These are phyloP conservation scores for Platyrinchus mystaceus DNA, from an alignment of 2,797 vertebrate genomes.

Conservation along the genomic window DNA sequence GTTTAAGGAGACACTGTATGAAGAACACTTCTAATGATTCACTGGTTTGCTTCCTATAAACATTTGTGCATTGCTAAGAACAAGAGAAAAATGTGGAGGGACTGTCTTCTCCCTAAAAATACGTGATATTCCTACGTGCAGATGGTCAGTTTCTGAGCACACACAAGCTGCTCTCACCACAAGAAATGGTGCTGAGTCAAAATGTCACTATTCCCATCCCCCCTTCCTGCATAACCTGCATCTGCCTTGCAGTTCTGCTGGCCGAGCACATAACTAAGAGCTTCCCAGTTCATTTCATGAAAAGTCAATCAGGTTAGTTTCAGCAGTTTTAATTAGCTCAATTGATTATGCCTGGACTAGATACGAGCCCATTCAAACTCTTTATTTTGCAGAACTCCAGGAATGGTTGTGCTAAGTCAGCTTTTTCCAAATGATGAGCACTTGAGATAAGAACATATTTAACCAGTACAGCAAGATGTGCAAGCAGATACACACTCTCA, in stretches of 20 bases:
- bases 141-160: neutral
- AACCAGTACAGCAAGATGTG: neutral
- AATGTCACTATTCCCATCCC: neutral
- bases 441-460: neutral
- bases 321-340: neutral
- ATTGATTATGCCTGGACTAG: neutral
- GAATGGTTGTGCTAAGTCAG: neutral
- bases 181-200: neutral
- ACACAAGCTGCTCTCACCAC: fast-evolving
- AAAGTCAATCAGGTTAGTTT: constrained; percentile 5
- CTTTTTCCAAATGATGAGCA: neutral
- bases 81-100: neutral
- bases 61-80: neutral
- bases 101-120: neutral
- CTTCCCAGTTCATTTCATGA: neutral
- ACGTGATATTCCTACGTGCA: neutral
- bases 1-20: neutral
- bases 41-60: neutral
- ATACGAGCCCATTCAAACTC: neutral
- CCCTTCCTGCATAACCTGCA: neutral
- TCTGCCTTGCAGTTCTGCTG: neutral
- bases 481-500: neutral
- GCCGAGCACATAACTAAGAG: neutral
- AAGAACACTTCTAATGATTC: neutral
- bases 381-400: neutral